Percentiles rank a stretch among this genome's conserved stretches.
Conservation (phyloP, 1,140 invertebrate genomes). For the Nephila pilipes region DNA sequence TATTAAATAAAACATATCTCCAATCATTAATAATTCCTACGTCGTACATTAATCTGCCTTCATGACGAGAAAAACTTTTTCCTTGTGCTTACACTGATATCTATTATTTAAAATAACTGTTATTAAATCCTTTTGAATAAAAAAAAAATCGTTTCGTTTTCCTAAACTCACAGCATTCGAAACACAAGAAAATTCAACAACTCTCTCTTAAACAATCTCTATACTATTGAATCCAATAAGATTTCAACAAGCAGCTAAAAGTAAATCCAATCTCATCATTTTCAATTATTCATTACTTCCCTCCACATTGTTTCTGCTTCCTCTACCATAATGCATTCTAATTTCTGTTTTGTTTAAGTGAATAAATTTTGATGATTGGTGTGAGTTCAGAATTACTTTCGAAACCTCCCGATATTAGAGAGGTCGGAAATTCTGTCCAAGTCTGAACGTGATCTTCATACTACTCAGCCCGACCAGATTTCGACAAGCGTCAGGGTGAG, state of each 20-base stretch:
- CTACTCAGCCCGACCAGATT: slow-evolving; percentile 1
- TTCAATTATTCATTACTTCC: neutral
- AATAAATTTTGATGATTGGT: neutral
- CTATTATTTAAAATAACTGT: too few relatives aligned
- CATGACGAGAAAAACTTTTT: too few relatives aligned
- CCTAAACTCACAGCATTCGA: neutral
- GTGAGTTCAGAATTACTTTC: neutral
- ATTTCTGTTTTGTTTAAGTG: neutral
- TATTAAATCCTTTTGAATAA: too few relatives aligned
- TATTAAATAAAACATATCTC: too few relatives aligned
- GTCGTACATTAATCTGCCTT: too few relatives aligned
- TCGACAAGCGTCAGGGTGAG: neutral
- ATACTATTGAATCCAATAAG: neutral
- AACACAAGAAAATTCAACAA: neutral
- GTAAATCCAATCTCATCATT: too few relatives aligned
- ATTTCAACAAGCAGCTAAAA: neutral
- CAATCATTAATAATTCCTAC: too few relatives aligned
- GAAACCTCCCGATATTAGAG: neutral
- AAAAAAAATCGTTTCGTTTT: neutral
- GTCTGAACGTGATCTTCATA: slow-evolving; percentile 1
- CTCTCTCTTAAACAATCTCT: neutral
- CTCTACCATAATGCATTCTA: neutral
- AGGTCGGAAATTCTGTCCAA: neutral
- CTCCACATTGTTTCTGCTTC: neutral
- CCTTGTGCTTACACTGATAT: too few relatives aligned